Evolutionary conservation across 2,888 invertebrate species (phyloP).

Genomic region (Blastobasis adustella): DNA sequence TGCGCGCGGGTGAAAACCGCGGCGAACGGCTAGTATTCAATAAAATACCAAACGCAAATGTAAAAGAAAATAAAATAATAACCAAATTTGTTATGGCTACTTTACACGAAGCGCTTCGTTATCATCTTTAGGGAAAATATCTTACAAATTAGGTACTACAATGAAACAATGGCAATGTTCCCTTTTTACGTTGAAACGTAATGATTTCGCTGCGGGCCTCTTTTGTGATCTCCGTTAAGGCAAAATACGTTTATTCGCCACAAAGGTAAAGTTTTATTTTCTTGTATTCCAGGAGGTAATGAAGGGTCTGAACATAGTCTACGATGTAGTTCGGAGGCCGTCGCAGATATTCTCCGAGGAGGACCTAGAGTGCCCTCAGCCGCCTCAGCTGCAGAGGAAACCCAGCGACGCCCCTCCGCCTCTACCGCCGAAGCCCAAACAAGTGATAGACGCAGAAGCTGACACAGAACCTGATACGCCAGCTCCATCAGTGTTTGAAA

Average conservation of each 20-base stretch:
- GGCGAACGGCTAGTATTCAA: no score
- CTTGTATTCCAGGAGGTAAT: constrained; percentile 80
- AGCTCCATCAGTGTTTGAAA: constrained; percentile 83
- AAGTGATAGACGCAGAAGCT: constrained; percentile 39
- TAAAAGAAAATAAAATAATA: background rate
- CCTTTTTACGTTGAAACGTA: constrained; percentile 35
- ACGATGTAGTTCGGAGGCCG: constrained; percentile 85
- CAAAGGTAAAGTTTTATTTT: constrained; percentile 4
- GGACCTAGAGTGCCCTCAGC: constrained; percentile 40
- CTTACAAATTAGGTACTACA: constrained; percentile 28
- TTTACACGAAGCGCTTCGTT: constrained; percentile 5
- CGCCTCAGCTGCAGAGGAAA: constrained; percentile 40
- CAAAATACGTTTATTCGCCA: background rate
- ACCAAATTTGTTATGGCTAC: background rate
- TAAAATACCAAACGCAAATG: no score
- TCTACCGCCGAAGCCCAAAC: constrained; percentile 56
- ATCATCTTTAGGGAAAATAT: constrained; percentile 27
- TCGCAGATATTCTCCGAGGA: constrained; percentile 78
- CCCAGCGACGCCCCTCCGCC: constrained; percentile 60
- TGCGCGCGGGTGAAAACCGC: no score
- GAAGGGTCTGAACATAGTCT: constrained; percentile 87
- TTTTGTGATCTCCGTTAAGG: constrained; percentile 22
- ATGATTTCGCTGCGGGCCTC: constrained; percentile 35
- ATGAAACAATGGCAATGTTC: constrained; percentile 33
- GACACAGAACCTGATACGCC: constrained; percentile 83